These are phyloP conservation scores for Anoncus sp. DNA, from an alignment of 2,888 invertebrate genomes.

Conservation along the genomic window DNA sequence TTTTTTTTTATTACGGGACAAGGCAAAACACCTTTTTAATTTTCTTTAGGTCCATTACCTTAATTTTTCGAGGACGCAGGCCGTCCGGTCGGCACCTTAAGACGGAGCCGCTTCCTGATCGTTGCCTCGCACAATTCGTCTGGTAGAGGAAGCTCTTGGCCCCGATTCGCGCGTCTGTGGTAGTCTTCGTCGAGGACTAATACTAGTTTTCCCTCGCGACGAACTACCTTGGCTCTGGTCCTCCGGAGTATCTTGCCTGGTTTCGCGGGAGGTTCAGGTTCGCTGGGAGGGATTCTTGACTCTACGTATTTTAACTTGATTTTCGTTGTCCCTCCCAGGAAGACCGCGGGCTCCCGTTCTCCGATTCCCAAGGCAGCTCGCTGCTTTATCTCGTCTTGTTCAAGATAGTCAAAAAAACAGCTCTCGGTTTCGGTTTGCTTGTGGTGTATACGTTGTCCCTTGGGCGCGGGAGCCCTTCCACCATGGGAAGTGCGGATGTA, in stretches of 20 bases:
- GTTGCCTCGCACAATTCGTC: neutral
- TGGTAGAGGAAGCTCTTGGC: neutral
- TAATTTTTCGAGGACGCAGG: too few relatives aligned
- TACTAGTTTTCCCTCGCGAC: neutral
- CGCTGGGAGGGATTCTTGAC: neutral
- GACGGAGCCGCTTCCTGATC: neutral
- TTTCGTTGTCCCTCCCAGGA: neutral
- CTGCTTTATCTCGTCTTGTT: neutral
- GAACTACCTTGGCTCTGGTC: neutral
- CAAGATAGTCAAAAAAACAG: neutral
- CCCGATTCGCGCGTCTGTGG: neutral
- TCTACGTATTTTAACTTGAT: neutral
- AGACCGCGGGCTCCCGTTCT: neutral
- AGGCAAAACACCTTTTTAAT: too few relatives aligned
- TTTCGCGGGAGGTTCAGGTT: neutral
- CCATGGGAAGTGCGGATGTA: neutral
- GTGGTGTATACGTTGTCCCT: too few relatives aligned
- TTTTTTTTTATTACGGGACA: too few relatives aligned
- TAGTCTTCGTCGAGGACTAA: neutral
- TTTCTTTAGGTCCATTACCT: too few relatives aligned
- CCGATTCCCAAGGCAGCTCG: neutral
- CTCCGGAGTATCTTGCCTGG: neutral
- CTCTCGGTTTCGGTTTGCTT: neutral
- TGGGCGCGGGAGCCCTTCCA: neutral
- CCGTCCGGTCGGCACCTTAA: neutral